phyloP scores from a whole-genome alignment of 2,888 invertebrate genomes.

The Drosophila anomelani region DNA sequence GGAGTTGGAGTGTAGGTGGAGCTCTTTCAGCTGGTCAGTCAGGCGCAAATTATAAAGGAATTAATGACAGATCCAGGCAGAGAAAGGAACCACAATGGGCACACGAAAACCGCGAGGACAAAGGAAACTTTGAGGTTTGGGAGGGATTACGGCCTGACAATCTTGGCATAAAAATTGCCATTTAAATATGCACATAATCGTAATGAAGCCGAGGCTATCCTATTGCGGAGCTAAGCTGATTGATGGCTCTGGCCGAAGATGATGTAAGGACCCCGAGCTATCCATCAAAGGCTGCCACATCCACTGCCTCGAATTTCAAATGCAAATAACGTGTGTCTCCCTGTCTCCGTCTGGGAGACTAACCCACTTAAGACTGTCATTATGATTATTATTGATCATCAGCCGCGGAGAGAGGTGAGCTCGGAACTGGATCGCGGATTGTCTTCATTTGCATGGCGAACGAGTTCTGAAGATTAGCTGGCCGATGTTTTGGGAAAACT shows the following conservation, averaged over 20 bases:
- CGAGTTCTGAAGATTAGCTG: slow-evolving; percentile 73
- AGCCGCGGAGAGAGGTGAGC: slow-evolving; percentile 9
- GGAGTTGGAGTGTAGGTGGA: slow-evolving; percentile 50
- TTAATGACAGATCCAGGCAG: slow-evolving; percentile 66
- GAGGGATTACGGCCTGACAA: slow-evolving; percentile 49
- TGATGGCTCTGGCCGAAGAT: slow-evolving; percentile 62
- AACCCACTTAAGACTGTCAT: slow-evolving; percentile 78
- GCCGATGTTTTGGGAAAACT: slow-evolving; percentile 75
- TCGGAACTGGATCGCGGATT: slow-evolving; percentile 36
- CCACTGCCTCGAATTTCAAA: slow-evolving; percentile 44
- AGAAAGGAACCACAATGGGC: slow-evolving; percentile 39
- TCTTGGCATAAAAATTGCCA: slow-evolving; percentile 70
- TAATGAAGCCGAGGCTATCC: slow-evolving; percentile 64
- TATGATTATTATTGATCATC: slow-evolving; percentile 79
- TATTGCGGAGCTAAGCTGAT: slow-evolving; percentile 64
- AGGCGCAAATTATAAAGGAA: slow-evolving; percentile 83
- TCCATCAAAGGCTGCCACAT: slow-evolving; percentile 64
- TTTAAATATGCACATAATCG: slow-evolving; percentile 75
- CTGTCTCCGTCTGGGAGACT: slow-evolving; percentile 45
- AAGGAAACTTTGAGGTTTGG: slow-evolving; percentile 33
- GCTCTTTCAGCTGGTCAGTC: slow-evolving; percentile 68
- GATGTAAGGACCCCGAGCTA: slow-evolving; percentile 71
- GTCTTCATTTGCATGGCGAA: slow-evolving; percentile 69
- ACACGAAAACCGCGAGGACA: slow-evolving; percentile 37
- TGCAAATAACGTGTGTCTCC: slow-evolving; percentile 47